Percentiles rank a stretch among this genome's conserved stretches.
phyloP scores from a whole-genome alignment of 2,888 invertebrate species.

The Oscheius sp. region DNA sequence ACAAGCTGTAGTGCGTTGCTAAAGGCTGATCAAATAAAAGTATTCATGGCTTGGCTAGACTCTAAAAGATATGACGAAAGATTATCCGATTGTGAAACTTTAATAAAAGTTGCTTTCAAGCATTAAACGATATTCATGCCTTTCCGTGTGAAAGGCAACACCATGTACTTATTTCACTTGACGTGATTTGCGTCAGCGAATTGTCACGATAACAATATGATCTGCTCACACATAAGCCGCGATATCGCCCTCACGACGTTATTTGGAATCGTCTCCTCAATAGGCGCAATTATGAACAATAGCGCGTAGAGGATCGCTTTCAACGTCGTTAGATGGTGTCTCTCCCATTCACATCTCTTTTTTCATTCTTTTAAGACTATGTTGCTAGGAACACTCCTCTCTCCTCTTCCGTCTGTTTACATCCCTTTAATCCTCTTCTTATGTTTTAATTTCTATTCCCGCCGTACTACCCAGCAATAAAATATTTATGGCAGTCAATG shows the following conservation, averaged over 20 bases:
- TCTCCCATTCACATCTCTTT: conserved; percentile 6
- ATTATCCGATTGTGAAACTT: too few relatives aligned
- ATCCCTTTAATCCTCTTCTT: background rate
- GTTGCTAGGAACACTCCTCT: too few relatives aligned
- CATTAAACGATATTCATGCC: too few relatives aligned
- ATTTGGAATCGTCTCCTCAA: background rate
- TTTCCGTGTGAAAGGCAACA: too few relatives aligned
- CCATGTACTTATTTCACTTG: too few relatives aligned
- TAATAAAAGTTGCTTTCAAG: too few relatives aligned
- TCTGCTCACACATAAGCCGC: background rate
- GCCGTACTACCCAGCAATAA: background rate
- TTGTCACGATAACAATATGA: conserved; percentile 20
- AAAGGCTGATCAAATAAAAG: too few relatives aligned
- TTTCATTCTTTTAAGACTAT: too few relatives aligned
- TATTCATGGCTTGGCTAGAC: too few relatives aligned
- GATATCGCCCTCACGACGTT: background rate
- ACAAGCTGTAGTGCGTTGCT: too few relatives aligned
- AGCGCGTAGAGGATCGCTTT: conserved; percentile 7
- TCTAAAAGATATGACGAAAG: too few relatives aligned
- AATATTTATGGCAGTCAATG: too few relatives aligned
- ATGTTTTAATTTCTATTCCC: background rate
- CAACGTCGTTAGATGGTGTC: conserved; percentile 25
- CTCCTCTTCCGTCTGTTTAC: background rate
- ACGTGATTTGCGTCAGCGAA: conserved; percentile 23
- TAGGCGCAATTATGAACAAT: conserved; percentile 1